Base-by-base conservation (phyloP, 2,888 invertebrate genomes). In the Lycia hirtaria region DNA sequence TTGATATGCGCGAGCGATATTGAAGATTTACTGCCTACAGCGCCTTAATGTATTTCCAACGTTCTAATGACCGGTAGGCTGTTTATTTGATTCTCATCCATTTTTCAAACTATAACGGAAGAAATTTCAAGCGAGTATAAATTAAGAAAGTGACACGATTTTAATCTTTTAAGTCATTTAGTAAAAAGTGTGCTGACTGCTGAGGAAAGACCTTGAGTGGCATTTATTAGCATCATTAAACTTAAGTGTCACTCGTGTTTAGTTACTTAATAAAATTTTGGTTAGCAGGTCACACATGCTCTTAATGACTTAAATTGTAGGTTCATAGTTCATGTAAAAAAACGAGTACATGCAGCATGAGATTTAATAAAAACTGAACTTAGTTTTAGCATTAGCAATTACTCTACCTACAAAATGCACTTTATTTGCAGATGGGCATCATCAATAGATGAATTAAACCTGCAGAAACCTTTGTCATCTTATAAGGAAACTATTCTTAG, bases 231-330 rank as follows among this genome's bases (percentile, higher is more conserved):
- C 47, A 22, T 44, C 35, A 55, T 60, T 56, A 54, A 63, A 60
- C 49, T 53, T 44, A 56, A 49, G 44, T 60, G 55, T 56, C 51
- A 57, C 52, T 59, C 55, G 43, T 38, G 28, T 55, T 57, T 48
- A 59, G 56, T 59, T 54, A 64, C 49, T 53, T 49, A 37, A 52
- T 33, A 40, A 38, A 53, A 67, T 54, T 17, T 67, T 62, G 62
- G 60, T 62, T 58, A 61, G 50, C 41, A 44, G 62, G 64, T 63
- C 62, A 60, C 26, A 41, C 37, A 40, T 56, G 51, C 53, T 37
- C 59, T 47, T 53, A 55, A 47, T 52, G 43, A 54, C 50, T 60
- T 5, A 52, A 26, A 10, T 33, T 56, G 38, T 45, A 51, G 24
- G 51, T 41, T n/a, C 24, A 48, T 53, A 60, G 59, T 55, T 59